Conservation (phyloP, 2,113 vertebrate species). For the Chaenocephalus aceratus region DNA sequence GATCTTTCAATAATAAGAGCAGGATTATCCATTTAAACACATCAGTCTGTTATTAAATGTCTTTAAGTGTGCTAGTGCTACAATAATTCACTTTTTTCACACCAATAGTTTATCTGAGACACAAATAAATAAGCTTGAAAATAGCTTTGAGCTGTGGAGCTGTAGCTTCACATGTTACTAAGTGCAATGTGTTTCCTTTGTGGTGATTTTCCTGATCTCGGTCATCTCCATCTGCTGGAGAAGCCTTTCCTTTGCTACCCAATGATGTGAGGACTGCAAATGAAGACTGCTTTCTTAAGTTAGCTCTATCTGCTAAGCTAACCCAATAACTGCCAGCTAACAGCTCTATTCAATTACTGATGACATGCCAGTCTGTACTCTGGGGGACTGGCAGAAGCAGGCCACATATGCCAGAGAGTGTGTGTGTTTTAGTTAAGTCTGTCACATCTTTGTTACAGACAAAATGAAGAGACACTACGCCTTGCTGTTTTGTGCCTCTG, state of each 20-base stretch:
- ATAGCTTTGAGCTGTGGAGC: neutral
- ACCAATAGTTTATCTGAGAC: neutral
- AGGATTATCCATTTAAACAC: neutral
- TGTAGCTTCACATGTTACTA: neutral
- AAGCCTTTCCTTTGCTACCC: neutral
- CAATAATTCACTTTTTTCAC: neutral
- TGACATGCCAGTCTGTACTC: slow-evolving; percentile 20
- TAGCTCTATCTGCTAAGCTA: slow-evolving; percentile 29
- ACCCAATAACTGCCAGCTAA: slow-evolving; percentile 19
- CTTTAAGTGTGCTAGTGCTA: too few species aligned
- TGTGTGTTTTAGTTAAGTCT: neutral
- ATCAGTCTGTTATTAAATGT: neutral
- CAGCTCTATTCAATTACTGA: slow-evolving; percentile 38
- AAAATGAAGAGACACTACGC: neutral
- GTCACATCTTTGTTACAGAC: neutral
- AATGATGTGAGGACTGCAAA: slow-evolving; percentile 1
- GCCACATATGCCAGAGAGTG: neutral
- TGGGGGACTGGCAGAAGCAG: slow-evolving; percentile 1
- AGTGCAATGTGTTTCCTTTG: neutral
- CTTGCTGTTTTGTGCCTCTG: too few species aligned
- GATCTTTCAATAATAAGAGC: neutral
- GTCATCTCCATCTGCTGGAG: neutral
- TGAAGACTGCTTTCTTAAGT: slow-evolving; percentile 32
- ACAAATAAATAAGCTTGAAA: neutral
- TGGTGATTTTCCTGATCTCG: too few species aligned